Evolutionary conservation across 2,113 vertebrate species (phyloP), one percentile per base, ranked within the genome.

Genomic region (Glaucomys volans): DNA sequence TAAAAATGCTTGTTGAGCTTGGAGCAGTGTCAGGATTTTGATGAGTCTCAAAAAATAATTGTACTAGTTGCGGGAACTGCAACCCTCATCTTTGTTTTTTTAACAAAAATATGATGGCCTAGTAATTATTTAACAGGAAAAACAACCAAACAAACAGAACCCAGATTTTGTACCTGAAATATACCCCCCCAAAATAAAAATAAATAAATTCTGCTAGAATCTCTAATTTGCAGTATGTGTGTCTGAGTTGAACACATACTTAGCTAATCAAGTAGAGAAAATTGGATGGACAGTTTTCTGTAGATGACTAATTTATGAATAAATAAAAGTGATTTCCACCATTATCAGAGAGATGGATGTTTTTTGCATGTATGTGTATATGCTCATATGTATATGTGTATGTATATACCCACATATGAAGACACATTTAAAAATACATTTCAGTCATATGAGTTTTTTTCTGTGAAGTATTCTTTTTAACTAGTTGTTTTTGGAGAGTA

Each of bases 1-100:
- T 83, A 57, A 77, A 95, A 86, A 80, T 47, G 44, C 88, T 52
- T 96, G 79, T 52, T 94, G 86, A 89, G 88, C 42, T 86, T 88
- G 93, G 82, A 92, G 57, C 35, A 75, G 32, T 32, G n/a, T 86
- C 64, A 89, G 69, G 32, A 82, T 47, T 96, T 94, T 64, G 62
- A 71, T 79, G 44, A 3, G 22, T 92, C 82, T 95, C 50, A 40
- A 50, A 62, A 97, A 94, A 83, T 50, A 47, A 77, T 54, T 91
- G 26, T 67, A 74, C 17, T 28, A 54, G 24, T 10, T 77, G 69
- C 8, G 22, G 54, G 54, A 57, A 57, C 5, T n/a, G 5, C 10
- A 4, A 20, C n/a, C n/a, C n/a, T 75, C 72, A 3, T 37, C 83
- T 37, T 75, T 81, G 64, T 47, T 84, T 91, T 91, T 35, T 67